phyloP scores from a whole-genome alignment of 2,797 vertebrate genomes.

The Hephaestus fuliginosus region DNA sequence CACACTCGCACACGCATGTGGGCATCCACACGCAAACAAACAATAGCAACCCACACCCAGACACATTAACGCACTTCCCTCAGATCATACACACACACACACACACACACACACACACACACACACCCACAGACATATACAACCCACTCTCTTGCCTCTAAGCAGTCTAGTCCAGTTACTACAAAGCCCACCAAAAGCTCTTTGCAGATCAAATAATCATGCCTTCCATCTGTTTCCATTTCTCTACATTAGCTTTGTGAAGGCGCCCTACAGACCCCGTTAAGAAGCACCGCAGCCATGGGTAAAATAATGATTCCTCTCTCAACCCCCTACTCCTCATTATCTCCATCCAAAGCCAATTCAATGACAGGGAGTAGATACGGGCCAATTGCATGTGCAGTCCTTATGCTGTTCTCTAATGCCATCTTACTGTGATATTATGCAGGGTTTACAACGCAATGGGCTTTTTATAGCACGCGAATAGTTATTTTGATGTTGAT shows the following conservation, averaged over 20 bases:
- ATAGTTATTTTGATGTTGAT: constrained; percentile 51
- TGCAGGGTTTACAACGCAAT: constrained; percentile 25
- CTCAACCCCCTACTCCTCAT: constrained; percentile 70
- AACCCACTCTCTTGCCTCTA: constrained; percentile 69
- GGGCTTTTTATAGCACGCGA: constrained; percentile 41
- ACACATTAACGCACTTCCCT: constrained; percentile 41
- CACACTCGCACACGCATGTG: constrained; percentile 22
- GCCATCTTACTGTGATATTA: constrained; percentile 50
- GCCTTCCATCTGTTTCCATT: constrained; percentile 81
- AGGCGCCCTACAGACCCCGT: constrained; percentile 73
- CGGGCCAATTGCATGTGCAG: constrained; percentile 47
- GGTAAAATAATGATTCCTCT: constrained; percentile 79
- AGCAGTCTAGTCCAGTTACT: constrained; percentile 73
- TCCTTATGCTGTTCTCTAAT: constrained; percentile 49
- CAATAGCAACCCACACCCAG: constrained; percentile 60
- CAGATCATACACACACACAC: constrained; percentile 31
- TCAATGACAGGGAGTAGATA: constrained; percentile 65
- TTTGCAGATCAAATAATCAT: constrained; percentile 82
- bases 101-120: constrained; percentile 28
- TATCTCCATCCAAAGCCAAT: constrained; percentile 67
- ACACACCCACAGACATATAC: constrained; percentile 50
- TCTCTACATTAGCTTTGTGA: constrained; percentile 75
- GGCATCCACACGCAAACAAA: constrained; percentile 53
- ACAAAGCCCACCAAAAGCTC: constrained; percentile 80
- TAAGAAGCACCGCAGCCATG: constrained; percentile 68